Conservation (phyloP, 2,888 invertebrate species). For the Rutpela maculata region DNA sequence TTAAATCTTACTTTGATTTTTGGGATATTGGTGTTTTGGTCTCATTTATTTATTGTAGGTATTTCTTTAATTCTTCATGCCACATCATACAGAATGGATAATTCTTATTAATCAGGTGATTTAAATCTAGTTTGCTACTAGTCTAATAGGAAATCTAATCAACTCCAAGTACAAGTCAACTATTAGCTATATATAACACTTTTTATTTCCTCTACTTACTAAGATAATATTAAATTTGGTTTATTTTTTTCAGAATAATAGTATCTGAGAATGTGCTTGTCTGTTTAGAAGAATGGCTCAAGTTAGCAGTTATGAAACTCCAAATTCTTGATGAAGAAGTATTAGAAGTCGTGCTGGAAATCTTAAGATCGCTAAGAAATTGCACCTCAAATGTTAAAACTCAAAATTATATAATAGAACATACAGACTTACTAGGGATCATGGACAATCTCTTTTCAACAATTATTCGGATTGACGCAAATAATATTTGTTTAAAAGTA, state of each 20-base stretch:
- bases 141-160: too few relatives aligned
- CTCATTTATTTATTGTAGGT: too few relatives aligned
- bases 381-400: constrained; percentile 76
- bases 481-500: constrained; percentile 75
- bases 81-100: too few relatives aligned
- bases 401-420: constrained; percentile 76
- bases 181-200: too few relatives aligned
- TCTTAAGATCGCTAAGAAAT: constrained; percentile 76
- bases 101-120: too few relatives aligned
- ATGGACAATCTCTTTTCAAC: constrained; percentile 75
- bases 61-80: too few relatives aligned
- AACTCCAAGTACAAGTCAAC: too few relatives aligned
- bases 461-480: constrained; percentile 72
- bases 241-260: constrained; percentile 73
- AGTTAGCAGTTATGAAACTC: neutral
- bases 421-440: constrained; percentile 73
- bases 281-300: constrained; percentile 43
- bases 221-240: neutral
- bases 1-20: too few relatives aligned
- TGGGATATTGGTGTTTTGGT: too few relatives aligned
- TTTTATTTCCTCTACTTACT: neutral
- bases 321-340: constrained; percentile 6
- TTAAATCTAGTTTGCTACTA: too few relatives aligned
- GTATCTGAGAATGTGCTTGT: constrained; percentile 70
- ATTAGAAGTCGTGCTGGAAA: constrained; percentile 66